Evolutionary conservation across 2,113 vertebrate genomes (phyloP).

Genomic region (Dicerorhinus sumatrensis): DNA sequence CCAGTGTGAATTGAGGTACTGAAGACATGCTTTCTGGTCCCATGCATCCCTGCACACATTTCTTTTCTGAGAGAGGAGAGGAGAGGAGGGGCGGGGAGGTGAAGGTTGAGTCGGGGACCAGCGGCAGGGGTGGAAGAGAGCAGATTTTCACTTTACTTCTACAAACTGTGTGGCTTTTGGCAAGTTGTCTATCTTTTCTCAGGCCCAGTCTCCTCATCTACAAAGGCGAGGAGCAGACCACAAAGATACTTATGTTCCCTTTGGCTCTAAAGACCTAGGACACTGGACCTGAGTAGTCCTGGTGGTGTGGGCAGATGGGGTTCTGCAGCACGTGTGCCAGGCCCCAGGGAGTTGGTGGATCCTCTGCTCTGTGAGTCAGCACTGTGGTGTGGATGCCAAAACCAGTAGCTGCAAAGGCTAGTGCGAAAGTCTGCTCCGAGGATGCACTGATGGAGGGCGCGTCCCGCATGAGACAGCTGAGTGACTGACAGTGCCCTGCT

Average conservation of each 20-base stretch:
- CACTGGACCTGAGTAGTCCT: accelerated
- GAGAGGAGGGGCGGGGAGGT: accelerated
- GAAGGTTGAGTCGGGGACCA: background rate
- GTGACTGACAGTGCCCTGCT: background rate
- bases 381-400: background rate
- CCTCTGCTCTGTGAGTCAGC: background rate
- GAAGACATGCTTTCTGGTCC: background rate
- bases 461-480: accelerated
- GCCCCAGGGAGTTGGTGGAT: background rate
- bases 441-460: accelerated
- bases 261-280: background rate
- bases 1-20: background rate
- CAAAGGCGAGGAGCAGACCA: accelerated
- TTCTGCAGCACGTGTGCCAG: accelerated
- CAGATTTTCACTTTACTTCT: too few relatives aligned
- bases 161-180: background rate
- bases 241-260: background rate
- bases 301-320: accelerated
- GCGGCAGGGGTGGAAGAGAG: too few relatives aligned
- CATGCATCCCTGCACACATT: accelerated
- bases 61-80: too few relatives aligned
- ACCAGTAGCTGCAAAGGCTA: background rate
- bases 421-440: background rate
- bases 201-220: background rate
- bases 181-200: background rate